Evolutionary conservation across 1,140 invertebrate genomes (phyloP), one percentile per base, ranked within the genome.

Genomic region (Mamestra configurata): DNA sequence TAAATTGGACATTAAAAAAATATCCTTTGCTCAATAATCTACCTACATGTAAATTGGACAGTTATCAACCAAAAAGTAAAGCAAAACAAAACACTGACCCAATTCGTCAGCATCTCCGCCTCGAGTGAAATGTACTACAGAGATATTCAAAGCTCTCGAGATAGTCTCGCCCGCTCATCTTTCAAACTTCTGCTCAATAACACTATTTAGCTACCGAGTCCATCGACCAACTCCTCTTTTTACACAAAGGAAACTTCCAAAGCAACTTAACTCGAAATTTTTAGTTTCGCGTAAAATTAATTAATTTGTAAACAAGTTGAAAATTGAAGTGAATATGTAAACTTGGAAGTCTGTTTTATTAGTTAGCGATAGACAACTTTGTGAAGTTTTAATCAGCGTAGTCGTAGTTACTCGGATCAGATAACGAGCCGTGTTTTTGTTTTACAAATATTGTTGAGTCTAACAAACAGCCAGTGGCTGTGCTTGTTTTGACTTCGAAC

Each of bases 371-470:
- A 70, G 11, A 70, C 40, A 66, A 66, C 22, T 70, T 49, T 4
- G 1, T 70, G 40, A 49, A 70, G 40, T 70, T 70, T 70, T 70
- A 70, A 70, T 70, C 66, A 70, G n/a, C 66, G 66, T n/a, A 61
- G 59, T 37, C 31, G 22, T 43, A 49, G 66, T 46, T 46, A 70
- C 46, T 68, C 10, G 40, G 40, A 27, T 70, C 37, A 27, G 66
- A 70, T 70, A 70, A 70, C 66, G 66, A 70, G 22, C 10, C 37
- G 2, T 70, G 66, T 49, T 70, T 70, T 49, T 70, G 15, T 70
- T 70, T 70, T 27, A 70, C 7, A 70, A 70, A 46, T 24, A 70
- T 46, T 70, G 37, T 49, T 70, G 31, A 37, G 40, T n/a, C 11
- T 70, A 70, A 46, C 37, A 49, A 46, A 7, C 11, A 24, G 66